Base-by-base conservation (phyloP, 2,888 invertebrate genomes). In the Diarsia dahlii region DNA sequence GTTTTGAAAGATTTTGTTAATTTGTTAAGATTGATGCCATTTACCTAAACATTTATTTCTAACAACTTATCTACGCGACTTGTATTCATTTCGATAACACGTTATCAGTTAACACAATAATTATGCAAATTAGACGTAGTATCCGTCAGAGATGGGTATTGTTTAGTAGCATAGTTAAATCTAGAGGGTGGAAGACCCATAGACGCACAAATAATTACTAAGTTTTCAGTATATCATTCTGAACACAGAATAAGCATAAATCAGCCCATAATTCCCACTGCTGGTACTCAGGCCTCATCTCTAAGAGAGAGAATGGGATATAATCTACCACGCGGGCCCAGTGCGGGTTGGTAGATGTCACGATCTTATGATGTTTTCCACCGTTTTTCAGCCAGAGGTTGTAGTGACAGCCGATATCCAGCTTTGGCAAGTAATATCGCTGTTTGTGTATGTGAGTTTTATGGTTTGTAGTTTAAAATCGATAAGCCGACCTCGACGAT, bases 91-190 rank as follows among this genome's bases (percentile, higher is more conserved):
- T 58, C 12, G 80, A 76, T 71, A 80, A 71, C n/a, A 52, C 23
- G 34, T 64, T 80, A 68, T 80, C 80, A 67, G 62, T 68, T 80
- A 68, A 64, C 76, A 67, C 6, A 64, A 39, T 68, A 48, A 12
- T 28, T 28, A 58, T 67, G 67, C 58, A 80, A 78, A 79, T 74
- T 74, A 72, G 64, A 80, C 75, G 20, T 39, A 52, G 50, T 66
- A 18, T n/a, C 34, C 6, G 18, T n/a, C 13, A 45, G 23, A 63
- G 48, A 39, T 0, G 2, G n/a, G 39, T 18, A 34, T 64, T 50
- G 12, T 45, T 50, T 28, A 50, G 28, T 50, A 56, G 48, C 18
- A n/a, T 6, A 39, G 39, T 28, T 23, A 13, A n/a, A 12, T 1
- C 1, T 56, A 56, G 13, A 13, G 56, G 12, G 12, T 56, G 13